A percentile compares a stretch with the other conserved stretches of the same genome.
Evolutionary conservation across 2,888 invertebrate genomes (phyloP).

Genomic region (Caenorhabditis sulstoni): DNA sequence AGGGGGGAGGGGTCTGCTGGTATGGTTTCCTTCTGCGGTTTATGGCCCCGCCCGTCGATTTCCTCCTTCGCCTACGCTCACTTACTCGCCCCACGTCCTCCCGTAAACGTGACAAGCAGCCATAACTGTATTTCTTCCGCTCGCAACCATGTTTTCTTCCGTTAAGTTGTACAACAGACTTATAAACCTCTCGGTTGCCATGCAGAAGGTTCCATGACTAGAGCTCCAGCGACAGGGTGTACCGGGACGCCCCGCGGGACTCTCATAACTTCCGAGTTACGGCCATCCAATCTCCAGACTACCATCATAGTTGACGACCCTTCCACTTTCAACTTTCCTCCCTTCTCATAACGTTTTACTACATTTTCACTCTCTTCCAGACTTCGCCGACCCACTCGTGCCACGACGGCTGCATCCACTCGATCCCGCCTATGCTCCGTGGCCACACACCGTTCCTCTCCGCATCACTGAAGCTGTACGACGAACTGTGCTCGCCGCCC

Average conservation of each 20-base stretch:
- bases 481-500: conserved; percentile 69
- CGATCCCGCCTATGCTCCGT: conserved; percentile 68
- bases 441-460: conserved; percentile 73
- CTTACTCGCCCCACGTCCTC: too few species aligned
- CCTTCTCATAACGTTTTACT: conserved; percentile 20
- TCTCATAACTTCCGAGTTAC: too few species aligned
- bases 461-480: conserved; percentile 67
- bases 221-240: too few species aligned
- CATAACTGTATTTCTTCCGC: conserved; percentile 23
- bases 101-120: background rate
- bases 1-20: too few species aligned
- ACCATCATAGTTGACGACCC: too few species aligned
- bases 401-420: conserved; percentile 58
- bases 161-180: background rate
- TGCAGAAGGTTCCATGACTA: too few species aligned
- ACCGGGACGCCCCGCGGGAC: too few species aligned
- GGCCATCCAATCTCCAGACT: background rate
- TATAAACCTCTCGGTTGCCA: too few species aligned
- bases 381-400: conserved; percentile 64
- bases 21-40: too few species aligned
- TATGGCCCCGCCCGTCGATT: too few species aligned
- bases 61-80: too few species aligned
- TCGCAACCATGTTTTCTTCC: background rate
- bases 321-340: conserved; percentile 25
- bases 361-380: conserved; percentile 46